These are phyloP conservation scores for Halichondria panicea DNA, from an alignment of 37 sponge, comb jelly and placozoan species.

Conservation along the genomic window DNA sequence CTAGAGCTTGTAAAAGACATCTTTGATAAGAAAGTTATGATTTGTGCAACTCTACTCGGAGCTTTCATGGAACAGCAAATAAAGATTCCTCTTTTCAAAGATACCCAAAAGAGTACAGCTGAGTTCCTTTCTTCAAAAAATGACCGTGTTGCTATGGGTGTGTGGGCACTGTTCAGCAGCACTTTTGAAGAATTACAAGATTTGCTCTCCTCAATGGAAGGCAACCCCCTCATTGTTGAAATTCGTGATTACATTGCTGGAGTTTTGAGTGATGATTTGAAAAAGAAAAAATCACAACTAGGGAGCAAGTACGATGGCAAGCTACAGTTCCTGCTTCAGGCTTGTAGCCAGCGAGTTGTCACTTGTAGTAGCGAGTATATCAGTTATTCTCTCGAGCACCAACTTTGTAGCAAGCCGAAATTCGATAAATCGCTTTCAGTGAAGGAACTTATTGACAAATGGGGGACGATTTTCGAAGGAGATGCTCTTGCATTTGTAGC, in stretches of 20 bases:
- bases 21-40: conserved; percentile 1
- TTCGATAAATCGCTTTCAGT: conserved; percentile 14
- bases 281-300: not conserved
- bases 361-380: conserved; percentile 64
- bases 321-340: conserved; percentile 59
- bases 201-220: conserved; percentile 14
- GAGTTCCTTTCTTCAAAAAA: conserved; percentile 19
- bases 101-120: conserved; percentile 40
- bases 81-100: conserved; percentile 53
- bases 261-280: conserved; percentile 4
- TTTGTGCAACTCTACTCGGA: conserved; percentile 51
- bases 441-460: conserved; percentile 16
- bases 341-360: conserved; percentile 26
- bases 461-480: conserved; percentile 50
- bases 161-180: conserved; percentile 62
- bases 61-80: conserved; percentile 72
- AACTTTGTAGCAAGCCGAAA: conserved; percentile 38
- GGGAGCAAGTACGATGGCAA: conserved; percentile 47
- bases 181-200: conserved; percentile 23
- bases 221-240: conserved; percentile 26
- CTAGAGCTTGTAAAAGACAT: conserved; percentile 24
- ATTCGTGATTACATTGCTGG: conserved; percentile 46
- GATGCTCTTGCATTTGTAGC: conserved; percentile 56
- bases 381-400: conserved; percentile 71
- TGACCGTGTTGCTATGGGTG: conserved; percentile 50